Evolutionary conservation across 2,797 vertebrate genomes (phyloP).

Genomic region (Myoxocephalus aenaeus): DNA sequence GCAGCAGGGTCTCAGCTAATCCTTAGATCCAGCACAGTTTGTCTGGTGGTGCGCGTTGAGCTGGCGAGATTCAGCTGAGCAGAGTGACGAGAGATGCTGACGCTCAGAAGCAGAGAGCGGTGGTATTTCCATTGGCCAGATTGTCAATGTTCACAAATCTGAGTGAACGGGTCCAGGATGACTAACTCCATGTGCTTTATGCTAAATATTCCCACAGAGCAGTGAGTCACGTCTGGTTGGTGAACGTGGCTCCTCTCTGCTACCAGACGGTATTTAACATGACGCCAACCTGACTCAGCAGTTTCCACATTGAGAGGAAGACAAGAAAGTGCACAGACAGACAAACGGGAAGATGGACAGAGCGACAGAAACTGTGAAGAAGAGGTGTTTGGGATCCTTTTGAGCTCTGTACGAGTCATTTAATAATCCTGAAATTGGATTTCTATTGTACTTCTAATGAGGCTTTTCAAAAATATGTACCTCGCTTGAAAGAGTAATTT

Average conservation of each 20-base stretch:
- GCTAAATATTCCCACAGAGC: conserved; percentile 51
- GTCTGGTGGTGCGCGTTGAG: conserved; percentile 32
- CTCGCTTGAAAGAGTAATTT: conserved; percentile 39
- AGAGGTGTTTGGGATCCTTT: conserved; percentile 22
- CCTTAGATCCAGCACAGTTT: conserved; percentile 59
- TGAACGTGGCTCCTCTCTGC: conserved; percentile 50
- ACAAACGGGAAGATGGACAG: background rate
- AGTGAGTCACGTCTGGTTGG: conserved; percentile 77
- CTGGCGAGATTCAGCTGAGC: conserved; percentile 20
- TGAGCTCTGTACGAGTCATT: conserved; percentile 23
- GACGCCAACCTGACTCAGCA: conserved; percentile 72
- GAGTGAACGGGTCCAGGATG: conserved; percentile 54
- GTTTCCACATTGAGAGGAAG: conserved; percentile 59
- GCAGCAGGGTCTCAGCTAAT: conserved; percentile 55
- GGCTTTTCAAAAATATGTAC: conserved; percentile 28
- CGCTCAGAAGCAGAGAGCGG: conserved; percentile 18
- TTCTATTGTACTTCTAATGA: conserved; percentile 32
- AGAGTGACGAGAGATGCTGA: conserved; percentile 39
- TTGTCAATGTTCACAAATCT: conserved; percentile 55
- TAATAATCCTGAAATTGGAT: conserved; percentile 38
- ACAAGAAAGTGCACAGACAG: conserved; percentile 4
- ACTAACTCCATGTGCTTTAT: conserved; percentile 55
- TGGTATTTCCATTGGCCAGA: conserved; percentile 46
- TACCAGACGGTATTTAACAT: conserved; percentile 65
- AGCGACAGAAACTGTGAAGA: background rate